Conservation (phyloP, 2,113 vertebrate species). For the Holacanthus passer region DNA sequence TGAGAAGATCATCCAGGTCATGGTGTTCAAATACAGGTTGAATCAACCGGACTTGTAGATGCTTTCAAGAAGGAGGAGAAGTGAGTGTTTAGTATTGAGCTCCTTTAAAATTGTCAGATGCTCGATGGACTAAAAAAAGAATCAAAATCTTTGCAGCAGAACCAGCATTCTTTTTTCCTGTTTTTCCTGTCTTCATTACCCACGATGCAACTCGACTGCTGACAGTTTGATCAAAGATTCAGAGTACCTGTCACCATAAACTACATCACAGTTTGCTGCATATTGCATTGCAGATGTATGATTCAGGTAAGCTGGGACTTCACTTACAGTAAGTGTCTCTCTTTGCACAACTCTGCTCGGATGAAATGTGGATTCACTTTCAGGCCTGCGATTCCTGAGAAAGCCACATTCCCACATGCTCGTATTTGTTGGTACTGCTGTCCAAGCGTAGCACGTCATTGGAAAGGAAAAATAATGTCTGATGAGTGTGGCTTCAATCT, state of each 20-base stretch:
- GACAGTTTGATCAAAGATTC: too few relatives aligned
- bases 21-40: too few relatives aligned
- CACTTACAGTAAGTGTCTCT: neutral
- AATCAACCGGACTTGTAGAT: too few relatives aligned
- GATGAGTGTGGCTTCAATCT: constrained; percentile 30
- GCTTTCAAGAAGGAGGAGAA: too few relatives aligned
- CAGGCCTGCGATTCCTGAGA: constrained; percentile 15
- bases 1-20: too few relatives aligned
- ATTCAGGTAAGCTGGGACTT: neutral
- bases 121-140: too few relatives aligned
- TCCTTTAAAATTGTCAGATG: too few relatives aligned
- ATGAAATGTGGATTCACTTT: constrained; percentile 65
- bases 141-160: too few relatives aligned
- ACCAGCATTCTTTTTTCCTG: too few relatives aligned
- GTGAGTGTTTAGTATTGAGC: too few relatives aligned
- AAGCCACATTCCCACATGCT: constrained; percentile 52
- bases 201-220: too few relatives aligned
- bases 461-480: constrained; percentile 32
- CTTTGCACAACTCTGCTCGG: neutral
- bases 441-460: constrained; percentile 42
- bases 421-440: constrained; percentile 33
- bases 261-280: neutral
- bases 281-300: neutral
- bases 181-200: too few relatives aligned
- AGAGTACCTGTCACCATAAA: neutral